Base-by-base conservation (phyloP, 2,888 invertebrate genomes). In the Ectobius pallidus region DNA sequence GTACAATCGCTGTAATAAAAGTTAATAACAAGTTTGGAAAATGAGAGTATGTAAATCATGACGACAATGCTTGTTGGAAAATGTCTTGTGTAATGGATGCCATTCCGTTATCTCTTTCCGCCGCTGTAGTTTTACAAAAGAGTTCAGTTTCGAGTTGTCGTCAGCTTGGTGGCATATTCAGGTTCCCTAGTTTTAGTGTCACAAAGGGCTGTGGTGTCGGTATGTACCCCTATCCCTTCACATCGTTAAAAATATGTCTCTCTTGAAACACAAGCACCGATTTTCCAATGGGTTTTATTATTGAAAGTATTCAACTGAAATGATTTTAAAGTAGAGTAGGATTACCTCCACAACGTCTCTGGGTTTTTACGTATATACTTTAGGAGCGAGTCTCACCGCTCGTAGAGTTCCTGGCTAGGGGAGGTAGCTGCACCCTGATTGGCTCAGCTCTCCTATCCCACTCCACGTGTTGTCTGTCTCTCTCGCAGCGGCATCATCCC, bases 151-250 rank as follows among this genome's bases (percentile, higher is more conserved):
- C 34, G 11, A 63, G 32, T 61, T 61, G 32, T 30, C 61, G 27
- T 61, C 61, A 61, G 61, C 61, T 22, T 61, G 32, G 61, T n/a
- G n/a, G n/a, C n/a, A n/a, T n/a, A 46, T n/a, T 46, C 46, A 46
- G 3, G 46, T 46, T n/a, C 46, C 46, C n/a, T 14, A 14, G 7
- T n/a, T 46, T n/a, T 4, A n/a, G 46, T n/a, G 9, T 46, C 46
- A 46, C 46, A 46, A 46, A 11, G n/a, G 46, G 46, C 3, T 7
- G 46, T 46, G 46, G n/a, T 46, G n/a, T 46, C 46, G 46, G 46
- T 46, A 11, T n/a, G 46, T 14, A 46, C 11, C n/a, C 46, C 46
- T n/a, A 11, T 3, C 34, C 11, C 34, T 11, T 34, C 11, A 7
- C 11, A 7, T 34, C n/a, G 46, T 46, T n/a, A n/a, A n/a, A 46